These are phyloP conservation scores for Enteromius treurensis DNA, from an alignment of 2,797 vertebrate genomes.

Conservation along the genomic window DNA sequence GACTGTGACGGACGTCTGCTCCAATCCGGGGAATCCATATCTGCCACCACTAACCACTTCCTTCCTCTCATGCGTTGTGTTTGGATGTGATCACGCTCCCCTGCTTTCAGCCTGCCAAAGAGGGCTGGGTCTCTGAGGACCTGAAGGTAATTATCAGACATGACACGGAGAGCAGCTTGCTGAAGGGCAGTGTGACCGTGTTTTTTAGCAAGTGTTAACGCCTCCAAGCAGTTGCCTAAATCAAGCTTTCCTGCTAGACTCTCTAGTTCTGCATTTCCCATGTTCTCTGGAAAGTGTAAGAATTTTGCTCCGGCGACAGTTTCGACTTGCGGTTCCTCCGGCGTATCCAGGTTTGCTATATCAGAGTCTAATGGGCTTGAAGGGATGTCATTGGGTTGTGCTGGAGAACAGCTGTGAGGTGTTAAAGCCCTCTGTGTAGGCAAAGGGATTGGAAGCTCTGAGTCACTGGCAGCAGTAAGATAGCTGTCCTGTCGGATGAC, in stretches of 20 bases:
- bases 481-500: slow-evolving; percentile 80
- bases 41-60: slow-evolving; percentile 79
- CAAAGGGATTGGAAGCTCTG: slow-evolving; percentile 73
- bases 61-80: slow-evolving; percentile 78
- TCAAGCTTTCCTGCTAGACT: slow-evolving; percentile 76
- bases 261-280: slow-evolving; percentile 67
- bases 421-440: slow-evolving; percentile 24
- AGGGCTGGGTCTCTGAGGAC: slow-evolving; percentile 84
- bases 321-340: slow-evolving; percentile 56
- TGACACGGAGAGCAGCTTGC: slow-evolving; percentile 83
- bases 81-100: slow-evolving; percentile 85
- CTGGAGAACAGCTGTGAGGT: not conserved
- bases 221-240: slow-evolving; percentile 89
- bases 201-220: slow-evolving; percentile 83
- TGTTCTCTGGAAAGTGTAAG: slow-evolving; percentile 63
- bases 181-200: slow-evolving; percentile 73
- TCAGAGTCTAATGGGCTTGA: slow-evolving; percentile 35
- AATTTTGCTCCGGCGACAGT: slow-evolving; percentile 67
- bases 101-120: slow-evolving; percentile 81
- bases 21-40: slow-evolving; percentile 79
- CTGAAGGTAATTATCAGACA: slow-evolving; percentile 93
- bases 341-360: slow-evolving; percentile 47
- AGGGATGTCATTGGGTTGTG: slow-evolving; percentile 45
- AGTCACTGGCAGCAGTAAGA: slow-evolving; percentile 75
- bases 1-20: slow-evolving; percentile 49